Percentiles rank a stretch among this genome's conserved stretches.
Evolutionary conservation across 2,113 vertebrate species (phyloP).

Genomic region (Scatophagus argus): DNA sequence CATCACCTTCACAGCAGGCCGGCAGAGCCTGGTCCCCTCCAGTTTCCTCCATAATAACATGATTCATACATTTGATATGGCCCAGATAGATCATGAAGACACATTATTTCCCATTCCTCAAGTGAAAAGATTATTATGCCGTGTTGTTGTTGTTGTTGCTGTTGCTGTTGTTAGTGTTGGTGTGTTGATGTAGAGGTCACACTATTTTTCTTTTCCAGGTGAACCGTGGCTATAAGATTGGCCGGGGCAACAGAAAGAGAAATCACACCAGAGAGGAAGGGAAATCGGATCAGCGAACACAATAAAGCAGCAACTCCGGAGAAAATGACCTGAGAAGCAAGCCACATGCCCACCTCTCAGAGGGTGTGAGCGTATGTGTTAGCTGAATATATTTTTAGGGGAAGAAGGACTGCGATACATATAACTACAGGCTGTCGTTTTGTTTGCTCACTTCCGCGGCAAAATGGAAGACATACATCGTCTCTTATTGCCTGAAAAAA

Average conservation of each 20-base stretch:
- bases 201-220: conserved; percentile 66
- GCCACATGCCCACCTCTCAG: conserved; percentile 41
- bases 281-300: conserved; percentile 79
- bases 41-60: conserved; percentile 56
- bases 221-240: conserved; percentile 69
- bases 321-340: conserved; percentile 72
- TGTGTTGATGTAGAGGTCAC: conserved; percentile 57
- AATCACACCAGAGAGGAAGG: conserved; percentile 75
- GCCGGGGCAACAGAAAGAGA: conserved; percentile 70
- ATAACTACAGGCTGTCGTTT: conserved; percentile 78
- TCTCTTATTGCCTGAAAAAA: conserved; percentile 84
- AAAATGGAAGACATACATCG: conserved; percentile 88
- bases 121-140: conserved; percentile 65
- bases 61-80: conserved; percentile 69
- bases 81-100: conserved; percentile 70
- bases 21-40: conserved; percentile 5
- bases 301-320: conserved; percentile 70
- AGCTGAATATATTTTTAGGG: conserved; percentile 68
- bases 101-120: conserved; percentile 68
- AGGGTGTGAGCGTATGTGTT: conserved; percentile 37
- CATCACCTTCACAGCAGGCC: background rate
- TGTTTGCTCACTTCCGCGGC: conserved; percentile 81
- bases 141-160: conserved; percentile 51
- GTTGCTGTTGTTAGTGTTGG: conserved; percentile 45
- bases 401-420: conserved; percentile 76